phyloP scores from a whole-genome alignment of 92 coral and sea anemone genomes.

The Epizoanthus fatuus region DNA sequence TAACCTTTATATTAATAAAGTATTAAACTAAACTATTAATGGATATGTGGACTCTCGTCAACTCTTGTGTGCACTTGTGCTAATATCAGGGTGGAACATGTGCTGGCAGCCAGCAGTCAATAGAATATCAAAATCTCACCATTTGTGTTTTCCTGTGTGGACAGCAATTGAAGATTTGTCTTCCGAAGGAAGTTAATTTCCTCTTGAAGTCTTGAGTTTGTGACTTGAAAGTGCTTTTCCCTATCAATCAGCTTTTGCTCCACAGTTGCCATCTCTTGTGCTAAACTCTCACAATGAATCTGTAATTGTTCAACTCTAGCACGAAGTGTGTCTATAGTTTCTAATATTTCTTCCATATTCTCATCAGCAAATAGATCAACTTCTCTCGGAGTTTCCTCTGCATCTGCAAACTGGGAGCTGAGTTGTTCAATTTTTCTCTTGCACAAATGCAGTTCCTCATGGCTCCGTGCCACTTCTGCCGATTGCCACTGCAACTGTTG shows the following conservation, averaged over 20 bases:
- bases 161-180: constrained; percentile 80
- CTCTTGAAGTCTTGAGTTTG: constrained; percentile 65
- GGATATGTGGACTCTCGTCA: no score
- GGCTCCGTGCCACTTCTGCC: constrained; percentile 41
- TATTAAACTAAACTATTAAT: no score
- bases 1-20: no score
- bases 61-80: no score
- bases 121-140: constrained; percentile 33
- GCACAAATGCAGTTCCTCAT: constrained; percentile 40
- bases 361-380: constrained; percentile 95
- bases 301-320: constrained; percentile 94
- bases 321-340: constrained; percentile 86
- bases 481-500: constrained; percentile 33
- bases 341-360: constrained; percentile 93
- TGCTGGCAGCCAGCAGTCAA: neutral
- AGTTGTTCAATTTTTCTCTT: constrained; percentile 47
- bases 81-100: neutral
- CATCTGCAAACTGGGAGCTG: constrained; percentile 45
- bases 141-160: constrained; percentile 43
- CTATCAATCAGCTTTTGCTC: constrained; percentile 85
- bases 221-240: constrained; percentile 80
- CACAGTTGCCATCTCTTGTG: constrained; percentile 70
- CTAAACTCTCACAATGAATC: constrained; percentile 88
- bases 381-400: constrained; percentile 87
- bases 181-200: constrained; percentile 81